A percentile compares a stretch with the other conserved stretches of the same genome.
Evolutionary conservation across 2,888 invertebrate species (phyloP).

Genomic region (Amphipoea oculea): DNA sequence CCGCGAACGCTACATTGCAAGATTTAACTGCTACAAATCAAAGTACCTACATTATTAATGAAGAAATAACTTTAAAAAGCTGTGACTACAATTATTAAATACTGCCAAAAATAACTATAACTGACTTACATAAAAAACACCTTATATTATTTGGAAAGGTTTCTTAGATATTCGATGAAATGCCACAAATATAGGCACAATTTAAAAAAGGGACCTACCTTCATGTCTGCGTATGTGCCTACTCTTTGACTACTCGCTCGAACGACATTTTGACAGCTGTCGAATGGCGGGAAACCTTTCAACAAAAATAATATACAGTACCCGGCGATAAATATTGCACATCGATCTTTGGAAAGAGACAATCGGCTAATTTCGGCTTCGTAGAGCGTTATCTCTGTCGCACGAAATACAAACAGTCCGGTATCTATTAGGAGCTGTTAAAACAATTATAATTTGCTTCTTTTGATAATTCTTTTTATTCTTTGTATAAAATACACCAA

Average conservation of each 20-base stretch:
- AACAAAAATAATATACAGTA: constrained; percentile 2
- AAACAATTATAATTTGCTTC: too few relatives aligned
- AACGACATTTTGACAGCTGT: constrained; percentile 19
- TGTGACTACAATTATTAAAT: constrained; percentile 1
- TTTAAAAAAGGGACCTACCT: neutral
- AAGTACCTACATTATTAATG: neutral
- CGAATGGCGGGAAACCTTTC: constrained; percentile 37
- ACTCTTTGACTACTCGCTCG: constrained; percentile 15
- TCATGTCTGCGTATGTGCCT: constrained; percentile 7
- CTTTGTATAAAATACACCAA: too few relatives aligned
- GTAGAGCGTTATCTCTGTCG: too few relatives aligned
- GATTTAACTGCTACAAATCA: constrained; percentile 61
- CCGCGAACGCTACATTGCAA: constrained; percentile 84
- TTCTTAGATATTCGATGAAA: constrained; percentile 10
- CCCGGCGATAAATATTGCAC: too few relatives aligned
- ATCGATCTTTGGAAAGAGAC: too few relatives aligned
- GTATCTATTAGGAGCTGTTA: too few relatives aligned
- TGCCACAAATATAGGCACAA: neutral
- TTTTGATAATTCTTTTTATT: too few relatives aligned
- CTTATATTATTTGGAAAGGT: constrained; percentile 9
- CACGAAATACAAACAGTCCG: too few relatives aligned
- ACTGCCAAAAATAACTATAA: constrained; percentile 30
- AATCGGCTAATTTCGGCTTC: too few relatives aligned
- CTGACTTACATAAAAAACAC: neutral
- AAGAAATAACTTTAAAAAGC: neutral